Evolutionary conservation across 2,797 vertebrate genomes (phyloP).

Genomic region (Balearica regulorum): DNA sequence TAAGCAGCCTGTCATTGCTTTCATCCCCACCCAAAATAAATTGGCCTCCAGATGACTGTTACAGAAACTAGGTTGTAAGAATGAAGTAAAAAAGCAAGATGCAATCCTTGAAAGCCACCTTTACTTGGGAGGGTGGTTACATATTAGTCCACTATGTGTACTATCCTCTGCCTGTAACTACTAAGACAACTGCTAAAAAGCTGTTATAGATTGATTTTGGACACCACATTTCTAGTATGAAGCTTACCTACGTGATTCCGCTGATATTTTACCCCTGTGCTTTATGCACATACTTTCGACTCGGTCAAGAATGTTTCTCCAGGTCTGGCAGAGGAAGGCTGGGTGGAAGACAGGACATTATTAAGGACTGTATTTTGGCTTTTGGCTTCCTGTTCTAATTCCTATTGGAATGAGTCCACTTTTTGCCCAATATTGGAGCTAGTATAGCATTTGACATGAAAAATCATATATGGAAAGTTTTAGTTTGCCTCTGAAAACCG

Average conservation of each 20-base stretch:
- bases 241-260: background rate
- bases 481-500: background rate
- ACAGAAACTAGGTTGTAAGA: background rate
- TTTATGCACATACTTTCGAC: background rate
- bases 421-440: background rate
- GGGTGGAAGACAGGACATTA: background rate
- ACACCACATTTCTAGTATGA: background rate
- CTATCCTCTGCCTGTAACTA: background rate
- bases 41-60: constrained; percentile 7
- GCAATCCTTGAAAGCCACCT: background rate
- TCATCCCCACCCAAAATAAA: background rate
- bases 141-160: background rate
- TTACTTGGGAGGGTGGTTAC: background rate
- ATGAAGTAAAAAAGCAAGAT: background rate
- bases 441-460: background rate
- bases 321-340: background rate
- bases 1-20: background rate
- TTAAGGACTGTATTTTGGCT: background rate
- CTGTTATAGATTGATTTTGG: background rate
- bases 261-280: background rate
- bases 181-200: background rate
- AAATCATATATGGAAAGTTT: background rate
- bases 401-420: background rate
- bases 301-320: background rate
- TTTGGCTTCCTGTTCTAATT: background rate